Evolutionary conservation across 2,888 invertebrate species (phyloP).

Genomic region (Tetragonisca angustula): DNA sequence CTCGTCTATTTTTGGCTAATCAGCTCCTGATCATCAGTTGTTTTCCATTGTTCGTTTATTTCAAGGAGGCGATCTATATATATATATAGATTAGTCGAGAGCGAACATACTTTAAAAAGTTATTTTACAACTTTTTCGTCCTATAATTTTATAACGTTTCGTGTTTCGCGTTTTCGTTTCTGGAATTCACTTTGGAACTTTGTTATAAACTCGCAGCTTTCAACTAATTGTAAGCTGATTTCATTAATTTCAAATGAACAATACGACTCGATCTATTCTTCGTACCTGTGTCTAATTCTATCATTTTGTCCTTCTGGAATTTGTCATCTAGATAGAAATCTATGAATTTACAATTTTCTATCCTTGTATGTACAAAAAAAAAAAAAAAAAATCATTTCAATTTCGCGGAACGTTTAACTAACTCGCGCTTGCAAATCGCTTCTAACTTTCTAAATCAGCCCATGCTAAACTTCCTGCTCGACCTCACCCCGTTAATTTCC

Average conservation of each 20-base stretch:
- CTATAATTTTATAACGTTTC: neutral
- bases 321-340: neutral
- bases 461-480: neutral
- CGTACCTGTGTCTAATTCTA: neutral
- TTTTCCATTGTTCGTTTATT: constrained; percentile 5
- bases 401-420: neutral
- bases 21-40: constrained; percentile 16
- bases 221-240: neutral
- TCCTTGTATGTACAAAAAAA: neutral
- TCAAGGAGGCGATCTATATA: neutral
- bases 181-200: neutral
- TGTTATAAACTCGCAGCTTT: neutral
- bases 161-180: neutral
- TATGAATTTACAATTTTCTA: neutral
- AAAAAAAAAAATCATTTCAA: too few species aligned
- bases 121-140: too few species aligned
- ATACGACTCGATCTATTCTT: neutral
- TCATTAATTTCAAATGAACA: neutral
- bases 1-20: constrained; percentile 27
- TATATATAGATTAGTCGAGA: too few species aligned
- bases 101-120: neutral
- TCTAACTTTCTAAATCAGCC: neutral
- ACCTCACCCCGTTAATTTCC: neutral
- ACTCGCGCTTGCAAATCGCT: neutral
- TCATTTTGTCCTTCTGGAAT: neutral